phyloP scores from a whole-genome alignment of 1,140 invertebrate genomes.

The Euschistus heros region DNA sequence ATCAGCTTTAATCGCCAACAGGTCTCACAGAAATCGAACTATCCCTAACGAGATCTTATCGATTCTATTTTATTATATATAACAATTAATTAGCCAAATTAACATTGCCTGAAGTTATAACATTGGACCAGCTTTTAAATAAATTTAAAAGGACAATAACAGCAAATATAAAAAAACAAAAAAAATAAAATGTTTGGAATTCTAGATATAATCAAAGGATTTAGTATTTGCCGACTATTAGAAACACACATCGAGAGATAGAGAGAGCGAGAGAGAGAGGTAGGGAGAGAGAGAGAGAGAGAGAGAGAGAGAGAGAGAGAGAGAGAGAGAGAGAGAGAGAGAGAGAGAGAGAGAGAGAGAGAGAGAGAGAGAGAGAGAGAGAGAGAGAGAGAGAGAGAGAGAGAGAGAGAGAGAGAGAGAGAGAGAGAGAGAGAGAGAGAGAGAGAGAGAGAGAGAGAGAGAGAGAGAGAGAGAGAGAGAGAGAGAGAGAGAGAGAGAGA shows the following conservation, averaged over 20 bases:
- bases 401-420: neutral
- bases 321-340: conserved; percentile 25
- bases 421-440: neutral
- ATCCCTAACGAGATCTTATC: too few species aligned
- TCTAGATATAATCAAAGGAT: too few species aligned
- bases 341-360: conserved; percentile 23
- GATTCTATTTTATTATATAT: too few species aligned
- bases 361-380: neutral
- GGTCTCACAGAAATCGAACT: too few species aligned
- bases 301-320: conserved; percentile 24
- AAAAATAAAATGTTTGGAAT: too few species aligned
- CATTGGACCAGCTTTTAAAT: too few species aligned
- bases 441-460: neutral
- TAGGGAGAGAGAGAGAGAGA: conserved; percentile 30
- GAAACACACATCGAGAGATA: neutral
- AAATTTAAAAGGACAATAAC: too few species aligned
- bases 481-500: neutral
- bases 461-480: conserved; percentile 21
- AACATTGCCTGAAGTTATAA: too few species aligned
- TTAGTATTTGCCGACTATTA: too few species aligned
- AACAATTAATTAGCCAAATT: too few species aligned
- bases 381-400: conserved; percentile 23
- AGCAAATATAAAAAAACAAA: too few species aligned
- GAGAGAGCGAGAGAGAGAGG: conserved; percentile 25
- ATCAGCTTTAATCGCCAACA: too few species aligned